Evolutionary conservation across 2,888 invertebrate genomes (phyloP), one percentile per base, ranked within the genome.

Genomic region (Serripes groenlandicus): DNA sequence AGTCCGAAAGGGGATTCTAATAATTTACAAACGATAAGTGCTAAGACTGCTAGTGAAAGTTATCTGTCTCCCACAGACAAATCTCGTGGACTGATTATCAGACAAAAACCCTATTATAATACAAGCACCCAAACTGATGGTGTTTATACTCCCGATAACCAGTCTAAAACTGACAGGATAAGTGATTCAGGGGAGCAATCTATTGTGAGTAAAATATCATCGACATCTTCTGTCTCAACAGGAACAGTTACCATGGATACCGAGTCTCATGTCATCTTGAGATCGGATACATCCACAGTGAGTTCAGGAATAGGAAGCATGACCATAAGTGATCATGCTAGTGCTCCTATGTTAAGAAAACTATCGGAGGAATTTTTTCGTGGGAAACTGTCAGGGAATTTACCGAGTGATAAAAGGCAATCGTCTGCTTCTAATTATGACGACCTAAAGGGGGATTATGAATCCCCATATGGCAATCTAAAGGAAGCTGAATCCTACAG

Each of bases 111-210:
- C 54, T 91, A 91, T 85, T 92, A 92, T 88, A 93, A 92, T 87
- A 93, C 93, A 5, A 90, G 92, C 71, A 93, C 93, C 7, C 93
- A 93, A 83, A 93, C 93, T 1, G 93, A 93, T 62, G 87, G 81
- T 79, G 72, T 77, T 62, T 66, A 26, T 66, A 35, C 26, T 23
- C 66, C 66, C 15, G 79, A 73, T 37, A 62, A 26, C 37, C 81
- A 81, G 78, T 81, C 81, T 42, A 69, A 78, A 56, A 23, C 49
- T 34, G 60, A 52, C 26, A 78, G 32, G 42, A 49, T 73, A 35
- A 66, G 42, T 64, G 75, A 78, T 68, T 83, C 82, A 56, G 85
- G 84, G 49, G 89, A 90, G 54, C 90, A 91, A 78, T 88, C 90
- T 9, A 83, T 69, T 49, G 82, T 82, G 32, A 77, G 85, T 54